Percentiles rank a stretch among this genome's conserved stretches.
phyloP scores from a whole-genome alignment of 2,113 vertebrate species.

The Trinectes maculatus region DNA sequence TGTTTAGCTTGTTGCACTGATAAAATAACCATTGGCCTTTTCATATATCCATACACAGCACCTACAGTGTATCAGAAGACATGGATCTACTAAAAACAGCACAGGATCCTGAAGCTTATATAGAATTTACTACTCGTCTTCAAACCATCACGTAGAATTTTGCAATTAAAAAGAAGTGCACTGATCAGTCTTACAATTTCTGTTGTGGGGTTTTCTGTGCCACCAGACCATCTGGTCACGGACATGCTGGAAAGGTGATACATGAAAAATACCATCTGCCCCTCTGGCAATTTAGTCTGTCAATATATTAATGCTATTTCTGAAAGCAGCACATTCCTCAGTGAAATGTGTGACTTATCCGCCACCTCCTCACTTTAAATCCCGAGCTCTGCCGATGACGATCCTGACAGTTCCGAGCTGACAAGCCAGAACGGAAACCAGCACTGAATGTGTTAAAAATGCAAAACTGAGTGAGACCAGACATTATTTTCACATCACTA shows the following conservation, averaged over 20 bases:
- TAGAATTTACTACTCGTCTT: background rate
- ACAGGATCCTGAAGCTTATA: background rate
- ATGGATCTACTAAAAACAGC: background rate
- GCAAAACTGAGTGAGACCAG: background rate
- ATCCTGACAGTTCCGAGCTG: constrained; percentile 44
- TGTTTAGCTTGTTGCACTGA: background rate
- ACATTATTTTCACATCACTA: background rate
- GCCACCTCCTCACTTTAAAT: constrained; percentile 59
- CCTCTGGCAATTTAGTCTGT: constrained; percentile 44
- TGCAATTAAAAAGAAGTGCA: constrained; percentile 1
- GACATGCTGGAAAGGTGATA: constrained; percentile 71
- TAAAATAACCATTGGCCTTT: too few species aligned
- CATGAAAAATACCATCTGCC: constrained; percentile 66
- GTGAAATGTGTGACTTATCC: constrained; percentile 52
- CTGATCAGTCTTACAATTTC: background rate
- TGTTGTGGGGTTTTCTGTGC: constrained; percentile 6
- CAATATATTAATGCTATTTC: constrained; percentile 54
- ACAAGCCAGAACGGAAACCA: background rate
- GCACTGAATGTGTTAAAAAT: background rate
- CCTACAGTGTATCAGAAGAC: too few species aligned
- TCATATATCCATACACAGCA: too few species aligned
- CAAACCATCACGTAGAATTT: background rate
- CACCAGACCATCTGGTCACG: constrained; percentile 45
- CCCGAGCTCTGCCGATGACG: constrained; percentile 39
- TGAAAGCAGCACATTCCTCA: constrained; percentile 51